Evolutionary conservation across 2,113 vertebrate genomes (phyloP).

Genomic region (Misgurnus anguillicaudatus): DNA sequence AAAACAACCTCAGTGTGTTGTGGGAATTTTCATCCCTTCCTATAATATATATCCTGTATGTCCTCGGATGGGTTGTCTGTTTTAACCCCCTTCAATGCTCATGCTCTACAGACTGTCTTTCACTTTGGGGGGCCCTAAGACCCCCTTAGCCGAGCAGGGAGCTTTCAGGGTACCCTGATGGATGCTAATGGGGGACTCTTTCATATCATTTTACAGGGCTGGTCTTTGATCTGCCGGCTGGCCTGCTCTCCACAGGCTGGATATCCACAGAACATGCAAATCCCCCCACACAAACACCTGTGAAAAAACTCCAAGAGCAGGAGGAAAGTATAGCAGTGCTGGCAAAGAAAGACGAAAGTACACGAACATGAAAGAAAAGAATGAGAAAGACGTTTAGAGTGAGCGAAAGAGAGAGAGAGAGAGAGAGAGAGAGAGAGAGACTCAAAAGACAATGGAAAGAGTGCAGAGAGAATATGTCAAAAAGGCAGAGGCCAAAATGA

Average conservation of each 20-base stretch:
- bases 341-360: conserved; percentile 62
- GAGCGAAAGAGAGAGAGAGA: conserved; percentile 54
- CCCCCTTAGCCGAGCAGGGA: conserved; percentile 79
- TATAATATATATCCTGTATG: conserved; percentile 74
- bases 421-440: conserved; percentile 53
- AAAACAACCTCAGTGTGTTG: conserved; percentile 60
- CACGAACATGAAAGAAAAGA: conserved; percentile 65
- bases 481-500: conserved; percentile 66
- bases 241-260: conserved; percentile 77
- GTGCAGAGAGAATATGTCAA: conserved; percentile 58
- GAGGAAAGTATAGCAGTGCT: conserved; percentile 57
- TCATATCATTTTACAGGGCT: conserved; percentile 84
- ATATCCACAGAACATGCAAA: conserved; percentile 77
- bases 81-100: conserved; percentile 70
- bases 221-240: conserved; percentile 88
- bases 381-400: conserved; percentile 62
- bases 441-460: conserved; percentile 51
- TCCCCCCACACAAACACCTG: conserved; percentile 75
- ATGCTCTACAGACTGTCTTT: conserved; percentile 79
- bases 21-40: conserved; percentile 68
- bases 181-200: conserved; percentile 86
- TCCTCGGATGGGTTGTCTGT: conserved; percentile 68
- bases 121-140: conserved; percentile 84
- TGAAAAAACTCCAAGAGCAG: conserved; percentile 71
- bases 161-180: conserved; percentile 87